A percentile compares a stretch with the other conserved stretches of the same genome.
Conservation (phyloP, 2,888 invertebrate species). For the Caenorhabditis becei region DNA sequence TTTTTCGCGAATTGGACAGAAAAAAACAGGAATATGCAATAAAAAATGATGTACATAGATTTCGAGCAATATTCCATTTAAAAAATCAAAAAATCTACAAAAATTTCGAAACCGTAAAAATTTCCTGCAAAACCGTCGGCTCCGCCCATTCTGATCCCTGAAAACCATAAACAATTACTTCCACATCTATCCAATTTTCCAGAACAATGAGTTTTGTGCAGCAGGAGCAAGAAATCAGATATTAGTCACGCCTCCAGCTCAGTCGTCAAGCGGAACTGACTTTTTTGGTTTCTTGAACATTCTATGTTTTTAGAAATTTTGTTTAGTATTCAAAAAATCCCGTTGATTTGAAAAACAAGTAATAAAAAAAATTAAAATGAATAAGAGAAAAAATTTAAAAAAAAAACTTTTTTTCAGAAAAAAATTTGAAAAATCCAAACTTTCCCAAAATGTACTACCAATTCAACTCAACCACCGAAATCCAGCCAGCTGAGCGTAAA, state of each 20-base stretch:
- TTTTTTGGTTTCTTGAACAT: not conserved
- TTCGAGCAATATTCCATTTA: no score
- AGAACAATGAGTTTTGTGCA: constrained; percentile 41
- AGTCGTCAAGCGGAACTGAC: no score
- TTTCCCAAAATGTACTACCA: constrained; percentile 36
- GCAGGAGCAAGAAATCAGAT: not conserved
- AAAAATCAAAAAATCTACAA: not conserved
- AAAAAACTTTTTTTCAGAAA: not conserved
- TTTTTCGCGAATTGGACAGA: no score
- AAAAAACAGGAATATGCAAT: no score
- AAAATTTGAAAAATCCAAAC: not conserved
- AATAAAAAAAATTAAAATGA: no score
- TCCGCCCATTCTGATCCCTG: constrained; percentile 17
- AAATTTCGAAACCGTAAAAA: not conserved
- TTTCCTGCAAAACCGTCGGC: not conserved
- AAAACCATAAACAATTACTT: constrained; percentile 24
- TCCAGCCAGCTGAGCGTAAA: constrained; percentile 24
- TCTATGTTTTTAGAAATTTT: not conserved
- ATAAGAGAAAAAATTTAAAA: no score
- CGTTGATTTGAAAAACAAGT: no score
- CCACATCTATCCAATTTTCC: constrained; percentile 34
- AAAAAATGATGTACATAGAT: no score
- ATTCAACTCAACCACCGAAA: constrained; percentile 36
- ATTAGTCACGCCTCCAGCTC: constrained; percentile 28
- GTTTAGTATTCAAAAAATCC: no score